Evolutionary conservation across 1,140 invertebrate species (phyloP), one percentile per base, ranked within the genome.

Genomic region (Meloidogyne floridensis): DNA sequence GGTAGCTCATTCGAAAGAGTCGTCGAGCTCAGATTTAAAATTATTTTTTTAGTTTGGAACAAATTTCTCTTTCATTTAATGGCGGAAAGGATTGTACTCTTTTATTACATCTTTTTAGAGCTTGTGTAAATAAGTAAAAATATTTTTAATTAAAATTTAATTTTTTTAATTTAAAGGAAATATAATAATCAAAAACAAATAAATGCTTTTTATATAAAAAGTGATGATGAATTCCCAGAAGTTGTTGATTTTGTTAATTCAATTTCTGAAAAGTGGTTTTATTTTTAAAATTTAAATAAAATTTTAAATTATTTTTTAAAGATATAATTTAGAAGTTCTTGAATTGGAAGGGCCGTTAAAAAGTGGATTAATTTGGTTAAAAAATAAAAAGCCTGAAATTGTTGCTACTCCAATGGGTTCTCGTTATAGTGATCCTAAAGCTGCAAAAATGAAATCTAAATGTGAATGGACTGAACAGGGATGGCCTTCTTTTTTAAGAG

Each of bases 81-180:
- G 96, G 97, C 47, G 97, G 97, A 8, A 98, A 98, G 91, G 97
- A 98, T 91, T 98, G 96, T 89, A 87, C 86, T 2, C 51, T 82
- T 56, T 72, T 86, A 4, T 71, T 86, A 32, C 86, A 86, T 80
- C 72, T 86, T 15, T 72, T 86, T 51, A 65, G 86, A 32, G 59
- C 69, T 56, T 71, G 77, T 53, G 79, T 87, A 11, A 79, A 84
- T 42, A 75, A 80, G 83, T 84, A 83, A 77, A n/a, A 59, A 10
- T 9, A n/a, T 43, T 84, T 78, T 79, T 53, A 54, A 15, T 47
- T 73, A 6, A 15, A 15, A 18, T 32, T 18, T 73, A 3, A n/a
- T 72, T 72, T 72, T 74, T 79, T 42, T 32, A 32, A 15, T 15
- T 81, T 81, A 10, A 32, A 81, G 82, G 53, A 65, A 72, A 85